Percentiles rank a stretch among this genome's conserved stretches.
Conservation (phyloP, 2,113 vertebrate species). For the Oophaga pumilio region DNA sequence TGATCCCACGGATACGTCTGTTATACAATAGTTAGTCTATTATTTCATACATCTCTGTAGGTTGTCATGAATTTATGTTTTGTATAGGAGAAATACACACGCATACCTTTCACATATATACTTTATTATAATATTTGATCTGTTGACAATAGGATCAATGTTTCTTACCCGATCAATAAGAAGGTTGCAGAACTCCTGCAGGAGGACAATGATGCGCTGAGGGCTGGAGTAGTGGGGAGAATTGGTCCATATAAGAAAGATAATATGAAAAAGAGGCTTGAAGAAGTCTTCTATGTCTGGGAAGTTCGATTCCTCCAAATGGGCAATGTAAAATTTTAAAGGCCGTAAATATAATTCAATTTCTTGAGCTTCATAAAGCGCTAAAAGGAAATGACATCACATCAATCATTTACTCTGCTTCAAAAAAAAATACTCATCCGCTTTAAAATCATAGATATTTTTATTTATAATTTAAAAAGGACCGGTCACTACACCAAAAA, state of each 20-base stretch:
- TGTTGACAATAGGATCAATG: not conserved
- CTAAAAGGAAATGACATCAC: slow-evolving; percentile 55
- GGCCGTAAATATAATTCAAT: slow-evolving; percentile 72
- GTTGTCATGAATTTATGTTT: not conserved
- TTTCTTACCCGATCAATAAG: slow-evolving; percentile 82
- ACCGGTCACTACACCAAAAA: too few relatives aligned
- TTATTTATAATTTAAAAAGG: not conserved
- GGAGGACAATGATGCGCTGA: slow-evolving; percentile 76
- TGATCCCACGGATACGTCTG: not conserved
- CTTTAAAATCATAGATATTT: not conserved
- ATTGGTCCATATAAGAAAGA: slow-evolving; percentile 87
- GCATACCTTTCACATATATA: too few relatives aligned
- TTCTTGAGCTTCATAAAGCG: slow-evolving; percentile 71
- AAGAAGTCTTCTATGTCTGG: slow-evolving; percentile 71
- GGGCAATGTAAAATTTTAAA: slow-evolving; percentile 70
- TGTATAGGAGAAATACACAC: not conserved
- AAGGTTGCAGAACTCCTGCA: slow-evolving; percentile 85
- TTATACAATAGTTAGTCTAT: not conserved
- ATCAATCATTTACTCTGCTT: not conserved
- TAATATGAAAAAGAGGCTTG: slow-evolving; percentile 79
- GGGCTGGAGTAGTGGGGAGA: slow-evolving; percentile 78
- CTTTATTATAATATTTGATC: too few relatives aligned
- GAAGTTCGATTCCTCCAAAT: slow-evolving; percentile 74
- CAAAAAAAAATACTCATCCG: not conserved
- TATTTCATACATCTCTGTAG: not conserved